Evolutionary conservation across 2,888 invertebrate species (phyloP), one percentile per base, ranked within the genome.

Genomic region (Scrobipalpa atriplicella): DNA sequence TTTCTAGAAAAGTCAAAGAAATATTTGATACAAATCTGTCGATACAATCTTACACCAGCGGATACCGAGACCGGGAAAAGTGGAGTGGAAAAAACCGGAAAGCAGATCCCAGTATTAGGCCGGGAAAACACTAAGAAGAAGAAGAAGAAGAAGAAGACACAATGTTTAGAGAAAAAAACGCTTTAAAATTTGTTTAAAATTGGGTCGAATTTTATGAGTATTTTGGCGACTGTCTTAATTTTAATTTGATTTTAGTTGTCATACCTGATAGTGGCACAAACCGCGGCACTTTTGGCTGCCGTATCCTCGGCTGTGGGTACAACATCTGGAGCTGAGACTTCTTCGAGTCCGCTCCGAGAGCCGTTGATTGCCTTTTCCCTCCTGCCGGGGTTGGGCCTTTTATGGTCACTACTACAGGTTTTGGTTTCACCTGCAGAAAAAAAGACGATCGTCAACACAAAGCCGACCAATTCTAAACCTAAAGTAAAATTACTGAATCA

Each of bases 191-290:
- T n/a, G n/a, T n/a, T n/a, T n/a, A n/a, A n/a, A n/a, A n/a, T n/a
- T n/a, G n/a, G n/a, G n/a, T n/a, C n/a, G n/a, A n/a, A n/a, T n/a
- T n/a, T n/a, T n/a, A n/a, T n/a, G n/a, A n/a, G n/a, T n/a, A n/a
- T n/a, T n/a, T n/a, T n/a, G n/a, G n/a, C n/a, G n/a, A n/a, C n/a
- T n/a, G n/a, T n/a, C 41, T 41, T 5, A 11, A 41, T 5, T 11
- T 41, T 41, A 2, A 13, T 41, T 41, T 41, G 0, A 8, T 63
- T 36, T 36, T 13, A 16, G 21, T 38, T 29, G 6, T 21, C 60
- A 67, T 74, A 90, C 92, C 89, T 69, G 77, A 75, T n/a, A 90
- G 72, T 5, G 90, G 85, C 18, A 86, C 70, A 71, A 92, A 91
- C 72, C 76, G 77, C 0, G 77, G 51, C 11, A 87, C 82, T 58